Conservation (phyloP, 1,140 invertebrate genomes). For the Leptoteleia sp. region DNA sequence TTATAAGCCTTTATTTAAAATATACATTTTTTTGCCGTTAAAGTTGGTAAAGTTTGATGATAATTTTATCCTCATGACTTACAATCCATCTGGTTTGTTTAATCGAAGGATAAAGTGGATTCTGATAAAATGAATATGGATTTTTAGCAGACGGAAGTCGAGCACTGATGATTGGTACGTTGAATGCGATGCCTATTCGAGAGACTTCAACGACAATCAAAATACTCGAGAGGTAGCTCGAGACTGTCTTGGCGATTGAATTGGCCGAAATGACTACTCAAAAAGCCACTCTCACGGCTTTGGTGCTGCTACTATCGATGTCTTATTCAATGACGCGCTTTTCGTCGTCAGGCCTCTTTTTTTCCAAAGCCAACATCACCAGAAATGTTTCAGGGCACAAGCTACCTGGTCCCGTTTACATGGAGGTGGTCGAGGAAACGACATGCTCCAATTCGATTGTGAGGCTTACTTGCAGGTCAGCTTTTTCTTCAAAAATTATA, state of each 20-base stretch:
- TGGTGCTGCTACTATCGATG: constrained; percentile 64
- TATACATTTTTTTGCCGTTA: too few species aligned
- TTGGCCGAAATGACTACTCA: constrained; percentile 68
- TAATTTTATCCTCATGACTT: too few species aligned
- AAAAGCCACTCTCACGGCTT: constrained; percentile 67
- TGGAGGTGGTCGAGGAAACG: constrained; percentile 76
- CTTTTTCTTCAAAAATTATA: too few species aligned
- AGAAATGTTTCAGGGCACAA: constrained; percentile 69
- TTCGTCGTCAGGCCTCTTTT: constrained; percentile 42
- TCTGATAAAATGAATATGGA: constrained; percentile 33
- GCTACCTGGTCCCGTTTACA: constrained; percentile 68
- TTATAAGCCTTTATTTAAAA: too few species aligned
- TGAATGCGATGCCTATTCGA: constrained; percentile 45
- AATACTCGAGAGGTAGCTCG: constrained; percentile 51
- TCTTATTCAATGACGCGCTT: constrained; percentile 58
- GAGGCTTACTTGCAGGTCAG: constrained; percentile 72
- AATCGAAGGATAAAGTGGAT: constrained; percentile 4
- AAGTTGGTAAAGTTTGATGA: too few species aligned
- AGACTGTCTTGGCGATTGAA: constrained; percentile 55
- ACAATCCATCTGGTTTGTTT: too few species aligned
- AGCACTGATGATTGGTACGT: constrained; percentile 36
- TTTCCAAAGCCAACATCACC: constrained; percentile 62
- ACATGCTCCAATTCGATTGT: constrained; percentile 73
- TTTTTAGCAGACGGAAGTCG: constrained; percentile 48
- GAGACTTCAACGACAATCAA: constrained; percentile 46